These are phyloP conservation scores for Rhadinocentrus ornatus DNA, from an alignment of 2,797 vertebrate genomes.

Conservation along the genomic window DNA sequence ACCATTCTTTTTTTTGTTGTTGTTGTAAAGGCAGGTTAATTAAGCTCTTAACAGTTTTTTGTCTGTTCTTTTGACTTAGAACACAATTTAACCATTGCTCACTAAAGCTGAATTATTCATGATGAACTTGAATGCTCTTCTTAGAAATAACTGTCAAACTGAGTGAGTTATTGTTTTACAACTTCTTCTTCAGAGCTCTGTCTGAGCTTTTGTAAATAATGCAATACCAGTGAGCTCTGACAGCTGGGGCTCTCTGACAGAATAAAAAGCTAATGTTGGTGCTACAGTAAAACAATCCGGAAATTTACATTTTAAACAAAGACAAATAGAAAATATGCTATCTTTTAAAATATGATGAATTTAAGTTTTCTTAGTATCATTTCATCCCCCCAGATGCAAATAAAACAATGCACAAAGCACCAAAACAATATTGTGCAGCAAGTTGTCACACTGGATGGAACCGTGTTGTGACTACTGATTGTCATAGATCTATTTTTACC, in stretches of 20 bases:
- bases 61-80: background rate
- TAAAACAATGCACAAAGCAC: background rate
- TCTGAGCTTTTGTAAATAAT: slow-evolving; percentile 46
- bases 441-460: background rate
- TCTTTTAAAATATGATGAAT: slow-evolving; percentile 4
- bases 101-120: slow-evolving; percentile 10
- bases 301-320: slow-evolving; percentile 31
- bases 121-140: slow-evolving; percentile 25
- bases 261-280: slow-evolving; percentile 19
- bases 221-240: slow-evolving; percentile 10
- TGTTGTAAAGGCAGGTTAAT: background rate
- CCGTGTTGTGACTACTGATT: background rate
- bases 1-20: slow-evolving; percentile 9
- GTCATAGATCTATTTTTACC: background rate
- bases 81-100: slow-evolving; percentile 17
- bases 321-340: background rate
- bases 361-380: slow-evolving; percentile 18
- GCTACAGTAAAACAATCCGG: background rate
- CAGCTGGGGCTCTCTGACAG: slow-evolving; percentile 11
- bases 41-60: background rate
- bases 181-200: slow-evolving; percentile 53
- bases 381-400: background rate
- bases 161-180: slow-evolving; percentile 50
- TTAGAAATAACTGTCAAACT: slow-evolving; percentile 48
- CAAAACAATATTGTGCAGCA: background rate